Evolutionary conservation across 1,140 invertebrate species (phyloP).

Genomic region (Dendroctonus valens): DNA sequence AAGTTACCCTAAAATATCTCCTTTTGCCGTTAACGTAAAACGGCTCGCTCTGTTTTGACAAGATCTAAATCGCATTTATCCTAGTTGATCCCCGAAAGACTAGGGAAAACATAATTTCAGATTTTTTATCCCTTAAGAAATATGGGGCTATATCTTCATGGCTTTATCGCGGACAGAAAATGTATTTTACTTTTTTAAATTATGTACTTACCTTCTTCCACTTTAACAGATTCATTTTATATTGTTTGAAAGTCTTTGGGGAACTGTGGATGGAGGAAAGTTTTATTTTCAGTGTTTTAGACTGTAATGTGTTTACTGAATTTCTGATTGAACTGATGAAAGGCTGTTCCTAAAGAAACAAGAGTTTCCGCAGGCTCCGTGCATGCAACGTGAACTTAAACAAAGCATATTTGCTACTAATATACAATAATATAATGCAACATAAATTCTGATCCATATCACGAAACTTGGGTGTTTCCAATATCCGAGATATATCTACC

Average conservation of each 20-base stretch:
- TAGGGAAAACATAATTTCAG: conserved; percentile 33
- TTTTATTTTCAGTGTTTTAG: too few species aligned
- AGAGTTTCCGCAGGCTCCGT: too few species aligned
- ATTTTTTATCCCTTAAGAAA: conserved; percentile 32
- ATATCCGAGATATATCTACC: neutral
- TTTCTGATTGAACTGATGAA: too few species aligned
- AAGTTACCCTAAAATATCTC: neutral
- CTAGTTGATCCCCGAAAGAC: conserved; percentile 30
- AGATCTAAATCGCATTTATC: conserved; percentile 32
- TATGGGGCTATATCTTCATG: conserved; percentile 24
- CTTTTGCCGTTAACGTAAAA: conserved; percentile 4
- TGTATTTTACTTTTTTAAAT: conserved; percentile 27
- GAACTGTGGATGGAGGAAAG: neutral
- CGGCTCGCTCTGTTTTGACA: conserved; percentile 15
- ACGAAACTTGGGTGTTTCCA: neutral
- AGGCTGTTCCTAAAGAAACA: too few species aligned
- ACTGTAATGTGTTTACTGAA: too few species aligned
- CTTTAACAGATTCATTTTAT: conserved; percentile 18
- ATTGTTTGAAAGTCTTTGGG: conserved; percentile 1
- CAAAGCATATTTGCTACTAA: too few species aligned
- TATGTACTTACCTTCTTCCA: conserved; percentile 20
- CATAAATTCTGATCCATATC: too few species aligned
- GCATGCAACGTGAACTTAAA: too few species aligned
- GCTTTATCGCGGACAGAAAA: conserved; percentile 25
- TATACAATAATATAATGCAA: too few species aligned